These are phyloP conservation scores for Loripinus fragilis DNA, from an alignment of 2,888 invertebrate species.

Conservation along the genomic window DNA sequence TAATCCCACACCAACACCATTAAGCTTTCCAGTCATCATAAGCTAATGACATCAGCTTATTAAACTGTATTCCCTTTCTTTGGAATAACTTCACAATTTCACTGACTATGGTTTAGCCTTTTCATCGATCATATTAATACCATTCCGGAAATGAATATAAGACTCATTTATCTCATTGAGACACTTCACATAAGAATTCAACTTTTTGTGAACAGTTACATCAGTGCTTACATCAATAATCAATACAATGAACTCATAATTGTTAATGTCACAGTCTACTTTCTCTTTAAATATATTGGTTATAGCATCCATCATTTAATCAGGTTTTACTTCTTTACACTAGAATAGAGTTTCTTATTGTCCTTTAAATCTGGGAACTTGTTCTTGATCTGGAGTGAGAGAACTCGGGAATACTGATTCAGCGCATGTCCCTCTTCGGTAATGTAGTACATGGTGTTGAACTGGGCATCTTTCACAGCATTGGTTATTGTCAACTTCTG, in stretches of 20 bases:
- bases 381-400: conserved; percentile 30
- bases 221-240: conserved; percentile 38
- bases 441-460: conserved; percentile 30
- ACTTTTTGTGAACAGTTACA: not conserved
- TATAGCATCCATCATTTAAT: conserved; percentile 39
- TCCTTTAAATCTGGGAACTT: conserved; percentile 42
- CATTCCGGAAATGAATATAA: conserved; percentile 32
- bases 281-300: conserved; percentile 24
- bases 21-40: conserved; percentile 24
- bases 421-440: conserved; percentile 34
- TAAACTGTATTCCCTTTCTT: conserved; percentile 13
- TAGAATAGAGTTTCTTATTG: conserved; percentile 27
- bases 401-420: conserved; percentile 16
- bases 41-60: conserved; percentile 32
- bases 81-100: conserved; percentile 22
- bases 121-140: conserved; percentile 29
- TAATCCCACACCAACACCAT: conserved; percentile 30
- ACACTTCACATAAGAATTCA: conserved; percentile 41
- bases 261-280: conserved; percentile 15
- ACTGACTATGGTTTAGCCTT: conserved; percentile 33
- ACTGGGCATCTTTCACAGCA: conserved; percentile 28
- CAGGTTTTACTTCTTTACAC: conserved; percentile 27
- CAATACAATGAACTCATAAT: conserved; percentile 24
- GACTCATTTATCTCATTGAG: conserved; percentile 22
- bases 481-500: conserved; percentile 15